Evolutionary conservation across 2,113 vertebrate species (phyloP), one percentile per base, ranked within the genome.

Genomic region (Myrmophylax atrothorax): DNA sequence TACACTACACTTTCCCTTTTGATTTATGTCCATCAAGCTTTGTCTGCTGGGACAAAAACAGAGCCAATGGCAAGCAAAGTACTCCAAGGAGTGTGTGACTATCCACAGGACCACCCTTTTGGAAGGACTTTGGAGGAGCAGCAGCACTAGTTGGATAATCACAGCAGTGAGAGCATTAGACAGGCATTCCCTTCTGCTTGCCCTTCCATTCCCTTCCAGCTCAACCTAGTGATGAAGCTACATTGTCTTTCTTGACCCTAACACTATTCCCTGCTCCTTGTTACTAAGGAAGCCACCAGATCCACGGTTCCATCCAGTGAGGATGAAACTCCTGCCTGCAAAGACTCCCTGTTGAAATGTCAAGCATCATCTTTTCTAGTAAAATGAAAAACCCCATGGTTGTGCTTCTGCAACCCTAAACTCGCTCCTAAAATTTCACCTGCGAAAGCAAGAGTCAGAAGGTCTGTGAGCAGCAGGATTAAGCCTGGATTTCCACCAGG

Each of bases 221-320:
- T 28, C 80, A 67, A 10, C 33, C n/a, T 35, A 20, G 28, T 26
- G 49, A 79, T 28, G 55, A 73, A 66, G 35, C 28, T 67, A n/a
- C 12, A 20, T 14, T 29, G n/a, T 77, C 14, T 63, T 74, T 58
- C 33, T 62, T 64, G 14, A 42, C 9, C n/a, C 40, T 35, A 33
- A 58, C 6, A 6, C 0, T 3, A 35, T 67, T 76, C 37, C 46
- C 24, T 55, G 49, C 24, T 70, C 22, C 0, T 4, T 78, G 14
- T 35, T 72, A n/a, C 12, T 14, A 80, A 55, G 4, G 19, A 88
- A 67, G 38, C 13, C 22, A 46, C 31, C 47, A 55, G 80, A 66
- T 12, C 66, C 14, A 33, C 1, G 0, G 17, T 18, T 64, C 26
- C 3, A 5, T 31, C n/a, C 1, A 0, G 3, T 33, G 58, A 87